Conservation (phyloP, 2,113 vertebrate species). For the Crotalus horridus region DNA sequence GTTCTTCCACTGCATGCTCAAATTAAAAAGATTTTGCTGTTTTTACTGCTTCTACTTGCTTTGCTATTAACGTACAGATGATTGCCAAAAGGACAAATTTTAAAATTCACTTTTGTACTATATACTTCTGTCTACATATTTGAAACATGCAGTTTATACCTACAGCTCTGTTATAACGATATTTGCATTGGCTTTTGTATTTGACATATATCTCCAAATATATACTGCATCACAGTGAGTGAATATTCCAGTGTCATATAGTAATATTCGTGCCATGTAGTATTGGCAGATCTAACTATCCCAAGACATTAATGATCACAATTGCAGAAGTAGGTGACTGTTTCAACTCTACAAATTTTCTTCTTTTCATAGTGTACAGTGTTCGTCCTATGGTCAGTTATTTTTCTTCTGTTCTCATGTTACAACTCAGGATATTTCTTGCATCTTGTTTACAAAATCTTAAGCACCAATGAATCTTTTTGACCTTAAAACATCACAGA, state of each 20-base stretch:
- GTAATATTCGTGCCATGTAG: neutral
- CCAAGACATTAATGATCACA: neutral
- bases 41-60: neutral
- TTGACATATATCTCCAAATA: neutral
- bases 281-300: neutral
- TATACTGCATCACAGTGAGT: neutral
- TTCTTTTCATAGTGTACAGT: neutral
- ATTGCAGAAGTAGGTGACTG: neutral
- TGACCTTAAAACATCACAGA: neutral
- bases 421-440: neutral
- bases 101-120: neutral
- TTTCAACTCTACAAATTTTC: neutral
- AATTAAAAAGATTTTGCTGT: neutral
- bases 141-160: constrained; percentile 3
- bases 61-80: neutral
- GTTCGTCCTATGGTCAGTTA: too few relatives aligned
- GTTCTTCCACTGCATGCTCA: constrained; percentile 24
- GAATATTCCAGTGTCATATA: neutral
- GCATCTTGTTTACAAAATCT: neutral
- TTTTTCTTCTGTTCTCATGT: neutral
- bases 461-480: neutral
- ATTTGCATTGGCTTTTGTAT: neutral
- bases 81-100: constrained; percentile 23
- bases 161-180: neutral
- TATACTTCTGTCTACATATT: neutral